Base-by-base conservation (phyloP, 1,140 invertebrate genomes). In the Panagrolaimus sp. region DNA sequence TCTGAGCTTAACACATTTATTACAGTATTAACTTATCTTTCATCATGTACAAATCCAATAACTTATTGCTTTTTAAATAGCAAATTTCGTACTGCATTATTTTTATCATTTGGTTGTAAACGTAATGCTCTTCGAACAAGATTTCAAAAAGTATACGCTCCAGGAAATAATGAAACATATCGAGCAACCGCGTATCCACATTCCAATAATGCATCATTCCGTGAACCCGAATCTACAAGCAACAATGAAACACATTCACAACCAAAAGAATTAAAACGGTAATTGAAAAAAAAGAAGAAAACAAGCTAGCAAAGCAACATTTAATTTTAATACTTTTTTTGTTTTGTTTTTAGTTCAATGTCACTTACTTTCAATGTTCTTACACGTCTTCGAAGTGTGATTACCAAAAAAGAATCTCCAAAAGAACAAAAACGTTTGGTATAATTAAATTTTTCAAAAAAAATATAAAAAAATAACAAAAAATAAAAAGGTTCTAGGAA, bases 31-130 rank as follows among this genome's bases (percentile, higher is more conserved):
- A 90, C 91, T 1, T 95, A 93, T 79, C 86, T 90, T 44, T 91
- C 90, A 1, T 90, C 89, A 0, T 94, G 91, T 80, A 91, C 91
- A 81, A 94, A 95, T 82, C 92, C 92, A 0, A 92, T 94, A 76
- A 94, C 92, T 0, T 94, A 93, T 81, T 93, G 91, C 84, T 93
- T 93, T 86, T 92, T 94, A 91, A 92, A 92, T 82, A 86, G 87
- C 68, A 90, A 90, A 77, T 94, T 93, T 79, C 84, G 91, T 14
- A 72, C 68, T 43, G 74, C 74, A 45, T 63, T 76, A 16, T 65
- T 70, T 14, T 23, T 62, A 9, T 66, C 67, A 25, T 73, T 76
- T 38, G 74, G 74, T 9, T 48, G 71, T 38, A 75, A 74, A 31
- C 69, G 11, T 23, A 57, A 57, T 16, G 20, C 51, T 1, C 14